These are phyloP conservation scores for Callospermophilus lateralis DNA, from an alignment of 2,113 vertebrate species.

Conservation along the genomic window DNA sequence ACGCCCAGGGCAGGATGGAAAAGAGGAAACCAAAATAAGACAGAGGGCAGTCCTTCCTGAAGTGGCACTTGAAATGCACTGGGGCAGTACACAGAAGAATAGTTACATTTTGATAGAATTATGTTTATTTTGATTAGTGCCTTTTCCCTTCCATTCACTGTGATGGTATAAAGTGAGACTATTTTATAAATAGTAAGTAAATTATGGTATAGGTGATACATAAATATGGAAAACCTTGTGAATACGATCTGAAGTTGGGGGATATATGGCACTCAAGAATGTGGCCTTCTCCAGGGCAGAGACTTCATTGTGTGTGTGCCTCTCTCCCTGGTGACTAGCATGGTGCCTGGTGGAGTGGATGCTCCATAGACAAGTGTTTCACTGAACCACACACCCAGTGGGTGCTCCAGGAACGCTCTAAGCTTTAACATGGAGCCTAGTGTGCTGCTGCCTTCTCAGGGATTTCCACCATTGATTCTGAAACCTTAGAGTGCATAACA, in stretches of 20 bases:
- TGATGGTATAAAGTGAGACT: not conserved
- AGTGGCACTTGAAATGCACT: not conserved
- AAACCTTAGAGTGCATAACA: not conserved
- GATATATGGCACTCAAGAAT: not conserved
- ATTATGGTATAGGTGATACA: not conserved
- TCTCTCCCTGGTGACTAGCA: not conserved
- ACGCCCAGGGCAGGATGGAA: not conserved
- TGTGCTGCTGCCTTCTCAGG: not conserved
- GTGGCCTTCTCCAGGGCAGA: not conserved
- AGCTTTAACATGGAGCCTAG: not conserved
- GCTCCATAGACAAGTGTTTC: not conserved
- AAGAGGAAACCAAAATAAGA: not conserved
- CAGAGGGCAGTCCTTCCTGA: not conserved
- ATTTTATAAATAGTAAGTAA: constrained; percentile 5
- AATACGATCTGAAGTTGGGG: not conserved
- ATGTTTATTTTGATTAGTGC: not conserved
- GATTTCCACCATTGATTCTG: not conserved
- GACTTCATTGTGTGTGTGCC: not conserved
- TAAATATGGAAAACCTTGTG: not conserved
- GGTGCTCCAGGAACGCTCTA: not conserved
- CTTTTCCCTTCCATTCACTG: not conserved
- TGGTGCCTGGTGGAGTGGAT: no score
- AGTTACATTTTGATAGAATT: not conserved
- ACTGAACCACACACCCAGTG: not conserved
- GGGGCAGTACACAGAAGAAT: not conserved